phyloP scores from a whole-genome alignment of 2,888 invertebrate species.

The Eurois occulta region DNA sequence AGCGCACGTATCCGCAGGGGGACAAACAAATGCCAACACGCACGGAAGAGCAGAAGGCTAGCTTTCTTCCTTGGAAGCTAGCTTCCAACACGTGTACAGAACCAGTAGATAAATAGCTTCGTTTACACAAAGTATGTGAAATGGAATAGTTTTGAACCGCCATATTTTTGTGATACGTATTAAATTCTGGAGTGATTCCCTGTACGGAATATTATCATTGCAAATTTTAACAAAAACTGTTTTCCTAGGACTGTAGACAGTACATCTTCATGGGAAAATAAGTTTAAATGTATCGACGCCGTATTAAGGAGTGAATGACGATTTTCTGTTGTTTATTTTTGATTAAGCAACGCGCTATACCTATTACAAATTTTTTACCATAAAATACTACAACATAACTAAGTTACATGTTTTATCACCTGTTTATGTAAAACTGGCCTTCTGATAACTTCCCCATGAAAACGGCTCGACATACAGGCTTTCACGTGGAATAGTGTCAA shows the following conservation, averaged over 20 bases:
- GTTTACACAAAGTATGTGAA: not conserved
- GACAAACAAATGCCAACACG: slow-evolving; percentile 42
- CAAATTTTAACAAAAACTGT: not conserved
- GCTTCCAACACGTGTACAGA: not conserved
- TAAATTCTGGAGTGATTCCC: not conserved
- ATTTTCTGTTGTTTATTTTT: not conserved
- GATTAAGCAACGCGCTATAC: not conserved
- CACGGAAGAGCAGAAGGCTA: slow-evolving; percentile 10
- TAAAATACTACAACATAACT: not conserved
- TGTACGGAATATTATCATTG: not conserved
- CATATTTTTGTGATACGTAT: not conserved
- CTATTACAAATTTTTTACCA: not conserved
- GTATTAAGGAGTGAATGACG: not conserved
- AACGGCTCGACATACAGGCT: slow-evolving; percentile 58
- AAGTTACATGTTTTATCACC: not conserved
- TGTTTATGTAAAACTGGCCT: slow-evolving; percentile 2
- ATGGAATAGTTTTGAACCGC: not conserved
- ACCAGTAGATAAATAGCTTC: not conserved
- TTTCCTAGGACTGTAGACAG: not conserved
- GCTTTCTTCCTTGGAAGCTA: not conserved
- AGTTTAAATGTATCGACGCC: not conserved
- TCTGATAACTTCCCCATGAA: slow-evolving; percentile 16
- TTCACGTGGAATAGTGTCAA: slow-evolving; percentile 69
- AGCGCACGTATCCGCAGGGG: slow-evolving; percentile 56
- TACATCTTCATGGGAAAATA: not conserved